Evolutionary conservation across 2,113 vertebrate genomes (phyloP).

Genomic region (Tachysurus fulvidraco): DNA sequence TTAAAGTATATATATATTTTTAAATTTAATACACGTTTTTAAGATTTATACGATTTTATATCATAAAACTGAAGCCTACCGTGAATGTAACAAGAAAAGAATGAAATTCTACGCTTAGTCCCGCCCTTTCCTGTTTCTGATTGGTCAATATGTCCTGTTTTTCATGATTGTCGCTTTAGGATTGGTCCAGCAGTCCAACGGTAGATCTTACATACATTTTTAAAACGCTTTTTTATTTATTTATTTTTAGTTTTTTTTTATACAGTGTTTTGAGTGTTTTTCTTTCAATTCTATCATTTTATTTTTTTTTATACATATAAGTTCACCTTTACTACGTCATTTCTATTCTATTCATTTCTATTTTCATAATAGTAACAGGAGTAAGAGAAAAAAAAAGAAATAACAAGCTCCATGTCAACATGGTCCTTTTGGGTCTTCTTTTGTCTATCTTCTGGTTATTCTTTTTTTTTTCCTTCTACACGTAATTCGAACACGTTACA

Average conservation of each 20-base stretch:
- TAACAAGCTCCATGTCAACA: not conserved
- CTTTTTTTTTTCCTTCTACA: not conserved
- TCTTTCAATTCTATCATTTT: not conserved
- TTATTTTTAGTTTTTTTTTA: not conserved
- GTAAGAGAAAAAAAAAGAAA: constrained; percentile 22
- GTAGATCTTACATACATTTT: not conserved
- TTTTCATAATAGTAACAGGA: constrained; percentile 11
- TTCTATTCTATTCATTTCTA: constrained; percentile 3
- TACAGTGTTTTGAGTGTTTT: too few species aligned
- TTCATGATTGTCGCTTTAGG: not conserved
- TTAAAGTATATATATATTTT: too few species aligned
- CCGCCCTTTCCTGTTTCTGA: not conserved
- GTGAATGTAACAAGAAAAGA: too few species aligned
- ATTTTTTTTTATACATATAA: not conserved
- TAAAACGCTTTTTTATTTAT: not conserved
- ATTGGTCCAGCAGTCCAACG: not conserved
- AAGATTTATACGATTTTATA: not conserved
- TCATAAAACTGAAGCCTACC: too few species aligned
- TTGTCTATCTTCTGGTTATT: not conserved
- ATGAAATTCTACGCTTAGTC: too few species aligned
- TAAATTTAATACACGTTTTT: not conserved
- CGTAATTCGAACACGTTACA: not conserved
- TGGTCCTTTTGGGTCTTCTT: not conserved
- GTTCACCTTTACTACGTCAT: not conserved
- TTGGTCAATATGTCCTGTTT: not conserved